Evolutionary conservation across 1,140 invertebrate genomes (phyloP).

Genomic region (Drosophila nikananu): DNA sequence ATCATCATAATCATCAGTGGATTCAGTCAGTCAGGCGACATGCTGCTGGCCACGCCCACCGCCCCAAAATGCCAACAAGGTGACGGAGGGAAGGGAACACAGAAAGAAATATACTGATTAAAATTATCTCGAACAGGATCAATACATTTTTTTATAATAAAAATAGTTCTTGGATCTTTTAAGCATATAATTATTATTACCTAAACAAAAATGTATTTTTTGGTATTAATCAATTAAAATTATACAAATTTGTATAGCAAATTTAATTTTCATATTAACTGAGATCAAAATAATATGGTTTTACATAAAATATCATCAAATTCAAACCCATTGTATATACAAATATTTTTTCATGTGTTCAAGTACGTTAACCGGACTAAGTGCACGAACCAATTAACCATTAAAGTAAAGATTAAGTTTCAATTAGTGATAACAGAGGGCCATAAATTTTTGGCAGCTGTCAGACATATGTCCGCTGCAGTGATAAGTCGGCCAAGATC

Average conservation of each 20-base stretch:
- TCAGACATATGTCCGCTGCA: conserved; percentile 22
- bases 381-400: conserved; percentile 50
- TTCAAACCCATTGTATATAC: neutral
- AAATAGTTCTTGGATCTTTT: neutral
- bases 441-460: conserved; percentile 45
- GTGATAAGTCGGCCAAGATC: conserved; percentile 58
- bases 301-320: neutral
- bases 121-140: neutral
- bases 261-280: neutral
- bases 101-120: neutral
- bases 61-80: conserved; percentile 62
- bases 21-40: conserved; percentile 29
- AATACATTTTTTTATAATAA: neutral
- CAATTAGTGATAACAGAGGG: conserved; percentile 56
- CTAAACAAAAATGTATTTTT: neutral
- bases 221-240: neutral
- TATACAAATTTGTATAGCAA: neutral
- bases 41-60: conserved; percentile 58
- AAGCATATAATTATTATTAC: too few relatives aligned
- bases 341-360: conserved; percentile 1
- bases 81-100: conserved; percentile 29
- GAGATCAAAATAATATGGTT: neutral
- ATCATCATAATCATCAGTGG: conserved; percentile 33
- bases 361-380: conserved; percentile 17
- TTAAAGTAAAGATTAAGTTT: conserved; percentile 38